These are phyloP conservation scores for Cinclus mexicanus DNA, from an alignment of 2,113 vertebrate genomes.

Conservation along the genomic window DNA sequence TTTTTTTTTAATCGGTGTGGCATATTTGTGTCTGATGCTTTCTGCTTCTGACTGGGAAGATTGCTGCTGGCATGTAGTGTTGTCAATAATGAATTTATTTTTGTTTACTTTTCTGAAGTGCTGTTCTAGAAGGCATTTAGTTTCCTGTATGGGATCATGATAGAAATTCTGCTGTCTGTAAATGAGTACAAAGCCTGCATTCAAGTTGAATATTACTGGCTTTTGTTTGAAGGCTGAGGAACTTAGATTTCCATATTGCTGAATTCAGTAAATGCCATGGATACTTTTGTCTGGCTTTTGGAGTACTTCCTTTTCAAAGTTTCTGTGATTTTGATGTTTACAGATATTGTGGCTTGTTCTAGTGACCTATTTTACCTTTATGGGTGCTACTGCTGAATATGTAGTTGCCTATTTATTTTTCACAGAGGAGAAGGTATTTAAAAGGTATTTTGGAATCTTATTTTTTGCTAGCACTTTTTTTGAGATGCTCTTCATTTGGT, in stretches of 20 bases:
- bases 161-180: not conserved
- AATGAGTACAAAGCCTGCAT: not conserved
- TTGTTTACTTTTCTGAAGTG: not conserved
- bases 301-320: not conserved
- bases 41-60: not conserved
- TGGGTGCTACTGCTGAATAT: not conserved
- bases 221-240: not conserved
- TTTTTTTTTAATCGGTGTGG: too few relatives aligned
- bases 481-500: not conserved
- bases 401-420: not conserved
- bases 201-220: not conserved
- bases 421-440: not conserved
- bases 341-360: rapidly evolving
- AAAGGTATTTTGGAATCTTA: not conserved
- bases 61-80: not conserved
- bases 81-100: not conserved
- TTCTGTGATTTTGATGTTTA: not conserved
- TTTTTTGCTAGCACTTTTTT: not conserved
- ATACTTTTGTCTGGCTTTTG: not conserved
- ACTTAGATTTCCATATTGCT: not conserved
- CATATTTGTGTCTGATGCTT: not conserved
- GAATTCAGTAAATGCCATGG: not conserved
- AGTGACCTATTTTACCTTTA: not conserved
- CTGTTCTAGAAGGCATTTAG: not conserved
- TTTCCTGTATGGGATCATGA: not conserved